Evolutionary conservation across 2,888 invertebrate species (phyloP).

Genomic region (Cenopis cana): DNA sequence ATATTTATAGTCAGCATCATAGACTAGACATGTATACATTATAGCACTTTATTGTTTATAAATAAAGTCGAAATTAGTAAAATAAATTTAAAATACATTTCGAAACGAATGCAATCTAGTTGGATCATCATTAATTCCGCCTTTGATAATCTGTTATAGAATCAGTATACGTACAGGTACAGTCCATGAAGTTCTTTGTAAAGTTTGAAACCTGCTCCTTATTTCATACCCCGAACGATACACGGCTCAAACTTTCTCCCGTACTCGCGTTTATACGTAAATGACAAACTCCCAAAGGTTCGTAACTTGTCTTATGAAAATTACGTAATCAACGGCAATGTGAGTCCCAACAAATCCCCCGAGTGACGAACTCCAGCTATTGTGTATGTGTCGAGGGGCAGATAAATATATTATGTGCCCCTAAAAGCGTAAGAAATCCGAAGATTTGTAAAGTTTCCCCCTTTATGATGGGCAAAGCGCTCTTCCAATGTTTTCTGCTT

Average conservation of each 20-base stretch:
- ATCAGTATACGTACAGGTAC: neutral
- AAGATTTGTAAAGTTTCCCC: slow-evolving; percentile 84
- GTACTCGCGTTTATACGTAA: slow-evolving; percentile 47
- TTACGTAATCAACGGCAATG: slow-evolving; percentile 64
- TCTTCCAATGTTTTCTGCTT: slow-evolving; percentile 77
- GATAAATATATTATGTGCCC: slow-evolving; percentile 83
- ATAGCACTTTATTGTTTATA: no score
- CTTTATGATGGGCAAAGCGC: slow-evolving; percentile 79
- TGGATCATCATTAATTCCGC: neutral
- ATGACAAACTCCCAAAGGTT: slow-evolving; percentile 51
- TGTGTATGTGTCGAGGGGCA: slow-evolving; percentile 81
- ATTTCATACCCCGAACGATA: slow-evolving; percentile 4
- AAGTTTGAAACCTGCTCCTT: slow-evolving; percentile 1
- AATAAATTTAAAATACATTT: no score
- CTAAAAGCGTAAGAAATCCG: slow-evolving; percentile 82
- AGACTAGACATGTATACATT: neutral
- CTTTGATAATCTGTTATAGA: neutral
- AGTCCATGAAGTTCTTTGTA: neutral
- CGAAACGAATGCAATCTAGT: neutral
- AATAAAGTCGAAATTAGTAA: no score
- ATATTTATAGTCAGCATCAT: no score
- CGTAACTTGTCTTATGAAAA: slow-evolving; percentile 53
- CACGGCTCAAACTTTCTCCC: slow-evolving; percentile 29
- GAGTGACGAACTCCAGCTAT: slow-evolving; percentile 73
- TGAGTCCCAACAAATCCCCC: slow-evolving; percentile 70